Percentiles rank a stretch among this genome's conserved stretches.
Conservation (phyloP, 2,797 vertebrate genomes). For the Thunnus albacares region DNA sequence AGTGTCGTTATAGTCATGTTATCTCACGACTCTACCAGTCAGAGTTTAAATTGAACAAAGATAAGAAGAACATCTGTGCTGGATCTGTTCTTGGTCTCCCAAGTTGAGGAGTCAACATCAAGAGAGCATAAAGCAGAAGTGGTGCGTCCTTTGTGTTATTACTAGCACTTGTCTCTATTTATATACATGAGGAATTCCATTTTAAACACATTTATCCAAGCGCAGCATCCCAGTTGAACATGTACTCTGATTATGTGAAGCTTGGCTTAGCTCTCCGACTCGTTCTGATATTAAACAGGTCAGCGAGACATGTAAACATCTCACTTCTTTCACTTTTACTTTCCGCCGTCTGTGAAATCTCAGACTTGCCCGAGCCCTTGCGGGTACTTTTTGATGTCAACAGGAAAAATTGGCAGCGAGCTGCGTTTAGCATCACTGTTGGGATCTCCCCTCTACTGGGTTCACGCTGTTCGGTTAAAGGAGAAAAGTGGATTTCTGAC, state of each 20-base stretch:
- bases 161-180: background rate
- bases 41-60: too few relatives aligned
- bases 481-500: background rate
- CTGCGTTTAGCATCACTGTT: background rate
- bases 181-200: background rate
- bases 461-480: background rate
- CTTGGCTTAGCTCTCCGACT: background rate
- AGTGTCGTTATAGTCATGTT: too few relatives aligned
- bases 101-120: too few relatives aligned
- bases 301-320: conserved; percentile 16
- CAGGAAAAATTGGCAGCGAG: background rate
- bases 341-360: background rate
- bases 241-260: background rate
- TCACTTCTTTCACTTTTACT: background rate
- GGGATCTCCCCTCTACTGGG: background rate
- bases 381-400: background rate
- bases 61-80: too few relatives aligned
- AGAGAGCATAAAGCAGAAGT: too few relatives aligned
- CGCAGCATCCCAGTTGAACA: background rate
- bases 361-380: background rate
- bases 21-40: too few relatives aligned
- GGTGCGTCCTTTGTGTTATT: too few relatives aligned
- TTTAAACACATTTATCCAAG: background rate
- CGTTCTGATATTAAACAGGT: conserved; percentile 4
- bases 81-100: too few relatives aligned